Evolutionary conservation across 2,888 invertebrate species (phyloP).

Genomic region (Ypsolopha sequella): DNA sequence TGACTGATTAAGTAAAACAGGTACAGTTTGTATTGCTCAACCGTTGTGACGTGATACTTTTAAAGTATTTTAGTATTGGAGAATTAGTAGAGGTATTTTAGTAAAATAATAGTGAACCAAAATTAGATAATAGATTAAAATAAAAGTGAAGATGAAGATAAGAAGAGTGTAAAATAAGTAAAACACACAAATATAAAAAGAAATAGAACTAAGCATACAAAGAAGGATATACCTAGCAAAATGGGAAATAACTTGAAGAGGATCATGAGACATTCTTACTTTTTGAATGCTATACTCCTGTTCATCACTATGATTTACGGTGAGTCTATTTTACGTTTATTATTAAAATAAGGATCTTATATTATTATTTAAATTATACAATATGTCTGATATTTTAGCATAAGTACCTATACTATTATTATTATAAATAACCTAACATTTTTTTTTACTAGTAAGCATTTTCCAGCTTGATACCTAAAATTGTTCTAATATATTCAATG

Average conservation of each 20-base stretch:
- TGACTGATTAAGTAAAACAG: constrained; percentile 50
- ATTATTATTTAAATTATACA: too few species aligned
- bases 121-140: constrained; percentile 21
- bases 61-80: constrained; percentile 17
- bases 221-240: constrained; percentile 17
- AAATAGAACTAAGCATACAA: constrained; percentile 16
- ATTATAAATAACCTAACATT: too few species aligned
- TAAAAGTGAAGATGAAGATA: constrained; percentile 46
- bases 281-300: constrained; percentile 52
- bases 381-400: too few species aligned
- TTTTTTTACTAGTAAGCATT: too few species aligned
- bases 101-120: constrained; percentile 11
- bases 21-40: constrained; percentile 29
- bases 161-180: constrained; percentile 44
- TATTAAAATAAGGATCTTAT: too few species aligned
- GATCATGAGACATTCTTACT: constrained; percentile 48
- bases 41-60: constrained; percentile 42
- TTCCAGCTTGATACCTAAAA: too few species aligned
- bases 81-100: constrained; percentile 4
- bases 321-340: constrained; percentile 26
- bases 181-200: constrained; percentile 17
- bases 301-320: constrained; percentile 58
- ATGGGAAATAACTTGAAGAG: constrained; percentile 50
- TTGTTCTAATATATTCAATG: too few species aligned
- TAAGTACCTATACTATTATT: too few species aligned